Conservation (phyloP, 92 coral and sea anemone species). For the Porites cylindrica region DNA sequence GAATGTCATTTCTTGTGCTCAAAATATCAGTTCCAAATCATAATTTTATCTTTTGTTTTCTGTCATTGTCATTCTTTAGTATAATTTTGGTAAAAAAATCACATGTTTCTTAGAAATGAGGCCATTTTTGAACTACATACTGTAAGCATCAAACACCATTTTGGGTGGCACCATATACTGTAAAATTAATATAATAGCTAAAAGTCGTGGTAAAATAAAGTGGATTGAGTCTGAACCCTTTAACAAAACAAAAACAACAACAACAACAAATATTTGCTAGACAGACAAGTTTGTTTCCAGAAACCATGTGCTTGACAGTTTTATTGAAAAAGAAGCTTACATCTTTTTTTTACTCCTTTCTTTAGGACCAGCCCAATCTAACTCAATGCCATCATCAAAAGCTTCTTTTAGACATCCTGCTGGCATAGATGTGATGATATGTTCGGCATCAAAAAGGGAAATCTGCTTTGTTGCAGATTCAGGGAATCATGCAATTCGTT, state of each 20-base stretch:
- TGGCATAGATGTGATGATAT: slow-evolving; percentile 42
- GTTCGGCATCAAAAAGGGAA: slow-evolving; percentile 31
- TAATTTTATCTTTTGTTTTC: not conserved
- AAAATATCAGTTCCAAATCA: not conserved
- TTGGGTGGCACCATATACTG: too few relatives aligned
- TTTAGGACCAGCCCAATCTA: slow-evolving; percentile 52
- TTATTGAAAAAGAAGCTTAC: slow-evolving; percentile 27
- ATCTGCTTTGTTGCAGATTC: slow-evolving; percentile 59
- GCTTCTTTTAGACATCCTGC: slow-evolving; percentile 63
- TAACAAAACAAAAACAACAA: slow-evolving; percentile 1
- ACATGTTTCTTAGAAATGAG: too few relatives aligned
- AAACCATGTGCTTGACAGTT: slow-evolving; percentile 44
- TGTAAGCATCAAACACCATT: too few relatives aligned
- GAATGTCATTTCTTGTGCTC: not conserved
- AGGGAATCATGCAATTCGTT: slow-evolving; percentile 52
- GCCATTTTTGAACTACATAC: too few relatives aligned
- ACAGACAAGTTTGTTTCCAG: slow-evolving; percentile 34
- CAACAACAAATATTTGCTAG: slow-evolving; percentile 2
- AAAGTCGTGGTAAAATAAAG: too few relatives aligned
- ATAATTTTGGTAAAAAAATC: too few relatives aligned
- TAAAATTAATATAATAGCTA: too few relatives aligned
- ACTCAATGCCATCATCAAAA: slow-evolving; percentile 34
- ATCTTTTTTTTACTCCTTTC: slow-evolving; percentile 7
- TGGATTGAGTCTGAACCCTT: not conserved
- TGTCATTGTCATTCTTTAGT: too few relatives aligned